Evolutionary conservation across 2,797 vertebrate species (phyloP).

Genomic region (Semaprochilodus insignis): DNA sequence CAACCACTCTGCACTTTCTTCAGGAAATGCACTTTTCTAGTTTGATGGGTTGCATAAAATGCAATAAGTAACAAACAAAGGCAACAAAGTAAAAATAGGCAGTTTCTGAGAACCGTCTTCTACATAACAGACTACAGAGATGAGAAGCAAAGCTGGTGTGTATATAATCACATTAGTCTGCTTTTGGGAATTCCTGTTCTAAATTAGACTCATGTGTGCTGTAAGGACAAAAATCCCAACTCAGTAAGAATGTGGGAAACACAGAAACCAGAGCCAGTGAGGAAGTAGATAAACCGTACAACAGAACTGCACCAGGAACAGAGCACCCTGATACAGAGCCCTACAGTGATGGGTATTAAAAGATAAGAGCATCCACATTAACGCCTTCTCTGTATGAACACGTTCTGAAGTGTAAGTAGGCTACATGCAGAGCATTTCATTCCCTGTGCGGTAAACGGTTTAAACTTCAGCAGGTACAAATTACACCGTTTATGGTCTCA

Average conservation of each 20-base stretch:
- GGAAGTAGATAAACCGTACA: neutral
- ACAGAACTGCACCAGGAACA: neutral
- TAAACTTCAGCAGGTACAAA: neutral
- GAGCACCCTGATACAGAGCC: neutral
- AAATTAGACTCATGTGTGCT: conserved; percentile 38
- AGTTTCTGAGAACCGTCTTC: neutral
- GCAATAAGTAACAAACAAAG: no score
- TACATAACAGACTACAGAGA: neutral
- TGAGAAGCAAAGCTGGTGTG: conserved; percentile 14
- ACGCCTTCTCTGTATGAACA: neutral
- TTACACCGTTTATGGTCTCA: neutral
- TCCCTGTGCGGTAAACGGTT: neutral
- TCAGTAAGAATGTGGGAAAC: neutral
- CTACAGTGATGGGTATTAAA: neutral
- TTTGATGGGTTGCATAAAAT: neutral
- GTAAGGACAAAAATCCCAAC: neutral
- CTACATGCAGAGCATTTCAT: neutral
- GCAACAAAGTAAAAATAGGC: neutral
- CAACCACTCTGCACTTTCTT: no score
- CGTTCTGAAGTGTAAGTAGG: neutral
- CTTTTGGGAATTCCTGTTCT: conserved; percentile 14
- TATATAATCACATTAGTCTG: conserved; percentile 32
- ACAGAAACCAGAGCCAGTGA: neutral
- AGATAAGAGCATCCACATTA: no score
- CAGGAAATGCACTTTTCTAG: no score